These are phyloP conservation scores for Phortica okadai DNA, from an alignment of 2,888 invertebrate genomes.

Conservation along the genomic window DNA sequence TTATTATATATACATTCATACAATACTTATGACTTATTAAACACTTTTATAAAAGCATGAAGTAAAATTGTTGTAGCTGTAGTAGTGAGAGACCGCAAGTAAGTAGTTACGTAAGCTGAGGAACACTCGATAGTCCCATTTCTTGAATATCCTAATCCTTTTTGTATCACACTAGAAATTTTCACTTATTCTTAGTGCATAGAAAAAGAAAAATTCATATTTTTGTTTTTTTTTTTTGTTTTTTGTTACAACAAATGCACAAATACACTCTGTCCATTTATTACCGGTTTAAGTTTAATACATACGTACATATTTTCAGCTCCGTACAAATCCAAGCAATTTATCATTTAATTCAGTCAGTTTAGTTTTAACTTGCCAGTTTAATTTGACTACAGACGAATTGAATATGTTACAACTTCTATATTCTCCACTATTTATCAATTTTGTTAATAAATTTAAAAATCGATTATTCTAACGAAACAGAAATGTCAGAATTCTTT, in stretches of 20 bases:
- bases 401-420: not conserved
- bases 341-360: constrained; percentile 66
- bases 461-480: not conserved
- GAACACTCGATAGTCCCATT: constrained; percentile 6
- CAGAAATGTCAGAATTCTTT: not conserved
- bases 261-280: constrained; percentile 28
- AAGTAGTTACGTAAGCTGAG: constrained; percentile 15
- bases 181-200: constrained; percentile 1
- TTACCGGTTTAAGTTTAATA: constrained; percentile 1
- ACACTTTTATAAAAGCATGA: not conserved
- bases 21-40: not conserved
- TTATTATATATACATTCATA: constrained; percentile 17
- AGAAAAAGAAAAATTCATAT: not conserved
- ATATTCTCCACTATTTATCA: not conserved
- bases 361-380: constrained; percentile 72
- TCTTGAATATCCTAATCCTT: not conserved
- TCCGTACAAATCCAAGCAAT: not conserved
- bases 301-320: constrained; percentile 7
- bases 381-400: constrained; percentile 43
- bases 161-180: not conserved
- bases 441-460: not conserved
- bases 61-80: constrained; percentile 20
- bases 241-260: not conserved
- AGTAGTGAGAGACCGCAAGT: not conserved
- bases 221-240: too few relatives aligned